Evolutionary conservation across 2,113 vertebrate genomes (phyloP).

Genomic region (Pleuronectes platessa): DNA sequence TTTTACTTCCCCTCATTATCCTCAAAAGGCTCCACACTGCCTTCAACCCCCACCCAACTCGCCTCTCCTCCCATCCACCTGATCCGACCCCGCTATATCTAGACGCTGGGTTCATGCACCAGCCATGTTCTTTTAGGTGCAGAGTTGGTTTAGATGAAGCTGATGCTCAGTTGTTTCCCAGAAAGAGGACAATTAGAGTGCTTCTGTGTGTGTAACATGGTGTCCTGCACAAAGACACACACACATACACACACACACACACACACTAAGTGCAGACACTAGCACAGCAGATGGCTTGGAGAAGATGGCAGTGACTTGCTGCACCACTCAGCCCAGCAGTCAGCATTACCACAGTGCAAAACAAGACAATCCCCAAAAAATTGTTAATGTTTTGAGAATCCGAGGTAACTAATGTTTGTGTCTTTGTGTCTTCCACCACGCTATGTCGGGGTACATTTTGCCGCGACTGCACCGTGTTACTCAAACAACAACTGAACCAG

Average conservation of each 20-base stretch:
- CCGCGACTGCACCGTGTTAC: not conserved
- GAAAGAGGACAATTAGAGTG: conserved; percentile 58
- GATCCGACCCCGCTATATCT: conserved; percentile 1
- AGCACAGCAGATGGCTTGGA: conserved; percentile 66
- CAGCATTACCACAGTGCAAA: conserved; percentile 20
- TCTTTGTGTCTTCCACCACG: not conserved
- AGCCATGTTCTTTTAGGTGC: conserved; percentile 25
- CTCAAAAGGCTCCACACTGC: not conserved
- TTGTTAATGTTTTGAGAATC: not conserved
- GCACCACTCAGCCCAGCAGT: conserved; percentile 39
- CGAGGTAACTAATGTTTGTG: not conserved
- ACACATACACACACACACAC: conserved; percentile 1
- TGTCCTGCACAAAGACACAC: conserved; percentile 12
- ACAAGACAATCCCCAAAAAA: conserved; percentile 8
- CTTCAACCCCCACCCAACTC: not conserved
- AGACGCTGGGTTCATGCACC: not conserved
- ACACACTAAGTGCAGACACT: conserved; percentile 41
- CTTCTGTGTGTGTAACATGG: conserved; percentile 47
- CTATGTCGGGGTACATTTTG: not conserved
- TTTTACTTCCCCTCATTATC: not conserved
- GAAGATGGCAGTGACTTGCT: conserved; percentile 52
- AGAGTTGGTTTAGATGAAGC: conserved; percentile 35
- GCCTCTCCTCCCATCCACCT: conserved; percentile 19
- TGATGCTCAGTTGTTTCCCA: conserved; percentile 22
- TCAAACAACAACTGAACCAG: too few relatives aligned